Evolutionary conservation across 2,888 invertebrate species (phyloP), one percentile per base, ranked within the genome.

Genomic region (Eupithecia insigniata): DNA sequence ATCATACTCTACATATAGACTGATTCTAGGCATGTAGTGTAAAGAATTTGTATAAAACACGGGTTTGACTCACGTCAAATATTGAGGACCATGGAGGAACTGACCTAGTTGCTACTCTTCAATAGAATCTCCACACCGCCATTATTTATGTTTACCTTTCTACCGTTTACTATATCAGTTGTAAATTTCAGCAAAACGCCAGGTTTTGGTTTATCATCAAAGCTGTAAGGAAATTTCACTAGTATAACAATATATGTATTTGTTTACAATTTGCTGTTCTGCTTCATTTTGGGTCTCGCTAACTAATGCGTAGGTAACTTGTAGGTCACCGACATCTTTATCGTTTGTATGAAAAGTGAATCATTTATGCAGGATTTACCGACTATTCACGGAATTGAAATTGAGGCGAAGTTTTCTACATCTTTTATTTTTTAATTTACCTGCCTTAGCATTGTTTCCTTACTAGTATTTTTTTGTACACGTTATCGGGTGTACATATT

Each of bases 281-380:
- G 69, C 76, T 78, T 76, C 78, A 80, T 83, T 83, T 81, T 71
- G 73, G 73, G 78, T 81, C 78, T 77, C 77, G 64, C 71, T 67
- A 71, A 67, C 67, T 61, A 39, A 46, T 66, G 69, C 76, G 78
- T 75, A 74, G 71, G 67, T 66, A 72, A 71, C 51, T 30, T 26
- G 73, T 55, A 77, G 83, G 75, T 81, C 81, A 78, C 73, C 80
- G 84, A 83, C 82, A 78, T 71, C 71, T 80, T 80, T 78, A 80
- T 76, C 22, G 75, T 76, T 76, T 81, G 76, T 78, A 74, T 73
- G 82, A 81, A 80, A 79, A 58, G 73, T 66, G 62, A 61, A 61
- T 51, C 18, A 66, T 61, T 18, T 32, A 22, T 51, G 12, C 2
- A 4, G 3, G 26, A 26, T 55, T 55, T 55, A 55, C 55, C 22